Conservation (phyloP, 2,797 vertebrate species). For the Sciaenops ocellatus region DNA sequence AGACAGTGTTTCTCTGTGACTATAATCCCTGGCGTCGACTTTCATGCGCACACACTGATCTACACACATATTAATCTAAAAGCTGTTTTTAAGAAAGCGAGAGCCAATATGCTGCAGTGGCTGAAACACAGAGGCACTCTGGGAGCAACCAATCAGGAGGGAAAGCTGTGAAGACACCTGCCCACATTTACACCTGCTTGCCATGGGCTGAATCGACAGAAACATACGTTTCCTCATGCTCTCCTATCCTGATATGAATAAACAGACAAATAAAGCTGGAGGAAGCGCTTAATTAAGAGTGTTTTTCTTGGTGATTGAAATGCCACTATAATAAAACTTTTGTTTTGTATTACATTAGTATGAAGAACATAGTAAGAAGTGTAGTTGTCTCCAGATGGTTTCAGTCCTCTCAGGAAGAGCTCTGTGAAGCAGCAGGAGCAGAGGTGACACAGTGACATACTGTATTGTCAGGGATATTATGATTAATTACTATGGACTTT, state of each 20-base stretch:
- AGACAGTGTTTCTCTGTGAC: conserved; percentile 46
- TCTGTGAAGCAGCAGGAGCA: conserved; percentile 52
- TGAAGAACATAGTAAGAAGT: conserved; percentile 21
- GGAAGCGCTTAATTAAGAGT: conserved; percentile 1
- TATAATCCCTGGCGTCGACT: conserved; percentile 56
- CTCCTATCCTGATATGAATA: not conserved
- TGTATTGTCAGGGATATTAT: conserved; percentile 75
- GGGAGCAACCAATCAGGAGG: conserved; percentile 30
- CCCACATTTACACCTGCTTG: conserved; percentile 10
- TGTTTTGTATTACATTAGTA: conserved; percentile 22
- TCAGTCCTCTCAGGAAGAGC: conserved; percentile 26
- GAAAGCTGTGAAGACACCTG: conserved; percentile 13
- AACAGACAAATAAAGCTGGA: not conserved
- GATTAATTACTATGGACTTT: conserved; percentile 81
- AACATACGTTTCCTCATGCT: conserved; percentile 3
- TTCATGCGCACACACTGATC: conserved; percentile 15
- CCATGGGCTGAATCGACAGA: conserved; percentile 2
- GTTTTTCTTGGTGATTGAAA: conserved; percentile 1
- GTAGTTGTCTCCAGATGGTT: conserved; percentile 52
- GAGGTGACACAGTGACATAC: conserved; percentile 69
- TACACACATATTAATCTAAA: conserved; percentile 49
- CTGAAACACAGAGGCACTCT: conserved; percentile 41
- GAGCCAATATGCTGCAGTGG: conserved; percentile 25
- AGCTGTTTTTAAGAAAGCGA: conserved; percentile 34
- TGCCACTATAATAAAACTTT: conserved; percentile 43